Evolutionary conservation across 2,888 invertebrate species (phyloP).

Genomic region (Tineola bisselliella): DNA sequence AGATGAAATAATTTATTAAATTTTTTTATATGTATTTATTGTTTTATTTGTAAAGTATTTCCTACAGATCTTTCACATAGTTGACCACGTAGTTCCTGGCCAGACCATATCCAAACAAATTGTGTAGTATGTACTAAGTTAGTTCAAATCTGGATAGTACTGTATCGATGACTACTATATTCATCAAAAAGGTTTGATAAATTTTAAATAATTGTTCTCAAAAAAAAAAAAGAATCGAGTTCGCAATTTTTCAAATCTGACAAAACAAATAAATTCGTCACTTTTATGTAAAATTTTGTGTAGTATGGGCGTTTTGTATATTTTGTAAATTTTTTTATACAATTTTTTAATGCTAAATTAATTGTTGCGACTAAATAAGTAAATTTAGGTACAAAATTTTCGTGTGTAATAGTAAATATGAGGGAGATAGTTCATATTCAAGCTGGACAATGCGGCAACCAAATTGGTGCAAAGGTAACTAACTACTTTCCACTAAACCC

Average conservation of each 20-base stretch:
- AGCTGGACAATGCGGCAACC: constrained; percentile 67
- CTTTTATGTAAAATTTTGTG: background rate
- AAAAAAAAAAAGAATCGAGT: background rate
- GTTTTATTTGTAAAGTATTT: background rate
- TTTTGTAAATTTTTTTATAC: constrained; percentile 15
- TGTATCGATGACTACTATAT: background rate
- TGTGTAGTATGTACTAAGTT: no score
- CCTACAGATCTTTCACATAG: no score
- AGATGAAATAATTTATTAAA: background rate
- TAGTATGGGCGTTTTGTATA: background rate
- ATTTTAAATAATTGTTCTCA: constrained; percentile 15
- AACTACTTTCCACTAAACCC: background rate
- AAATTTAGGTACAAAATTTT: constrained; percentile 18
- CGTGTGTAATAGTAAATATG: constrained; percentile 54
- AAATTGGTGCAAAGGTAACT: constrained; percentile 81
- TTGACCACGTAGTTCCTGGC: no score
- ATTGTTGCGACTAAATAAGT: constrained; percentile 22
- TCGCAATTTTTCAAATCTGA: background rate
- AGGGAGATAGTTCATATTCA: constrained; percentile 85
- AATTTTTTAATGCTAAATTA: constrained; percentile 31
- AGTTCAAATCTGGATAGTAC: no score
- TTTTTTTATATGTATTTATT: background rate
- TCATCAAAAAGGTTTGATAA: constrained; percentile 5
- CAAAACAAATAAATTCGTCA: background rate
- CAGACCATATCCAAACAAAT: no score